Evolutionary conservation across 2,113 vertebrate species (phyloP).

Genomic region (Pterocles burchelli): DNA sequence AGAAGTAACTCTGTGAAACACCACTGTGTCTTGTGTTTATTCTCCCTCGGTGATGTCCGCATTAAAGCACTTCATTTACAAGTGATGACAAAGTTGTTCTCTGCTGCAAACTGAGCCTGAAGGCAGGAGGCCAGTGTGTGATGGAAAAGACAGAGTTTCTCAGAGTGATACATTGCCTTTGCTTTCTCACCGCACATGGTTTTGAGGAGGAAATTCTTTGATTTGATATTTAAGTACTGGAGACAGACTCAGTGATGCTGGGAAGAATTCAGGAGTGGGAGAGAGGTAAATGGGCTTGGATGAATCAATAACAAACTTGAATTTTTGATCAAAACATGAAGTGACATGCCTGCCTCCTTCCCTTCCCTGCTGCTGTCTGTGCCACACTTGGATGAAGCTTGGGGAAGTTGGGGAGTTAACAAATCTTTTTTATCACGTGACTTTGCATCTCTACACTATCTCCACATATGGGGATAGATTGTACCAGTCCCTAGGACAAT

Average conservation of each 20-base stretch:
- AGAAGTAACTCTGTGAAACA: neutral
- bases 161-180: neutral
- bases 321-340: conserved; percentile 39
- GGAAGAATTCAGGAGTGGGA: conserved; percentile 12
- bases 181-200: neutral
- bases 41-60: neutral
- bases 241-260: conserved; percentile 4
- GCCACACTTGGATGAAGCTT: neutral
- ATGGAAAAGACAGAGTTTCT: conserved; percentile 1
- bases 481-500: neutral
- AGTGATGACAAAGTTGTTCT: conserved; percentile 39
- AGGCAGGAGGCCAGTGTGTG: conserved; percentile 6
- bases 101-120: conserved; percentile 27
- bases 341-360: neutral
- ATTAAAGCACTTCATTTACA: neutral
- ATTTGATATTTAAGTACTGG: neutral
- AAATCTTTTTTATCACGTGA: neutral
- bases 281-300: neutral
- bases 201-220: neutral
- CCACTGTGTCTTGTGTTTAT: neutral
- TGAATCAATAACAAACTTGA: conserved; percentile 29
- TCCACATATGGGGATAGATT: neutral
- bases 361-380: neutral
- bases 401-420: neutral
- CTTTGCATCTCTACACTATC: neutral